Percentiles rank a stretch among this genome's conserved stretches.
Evolutionary conservation across 1,140 invertebrate species (phyloP).

Genomic region (Hylaeus anthracinus): DNA sequence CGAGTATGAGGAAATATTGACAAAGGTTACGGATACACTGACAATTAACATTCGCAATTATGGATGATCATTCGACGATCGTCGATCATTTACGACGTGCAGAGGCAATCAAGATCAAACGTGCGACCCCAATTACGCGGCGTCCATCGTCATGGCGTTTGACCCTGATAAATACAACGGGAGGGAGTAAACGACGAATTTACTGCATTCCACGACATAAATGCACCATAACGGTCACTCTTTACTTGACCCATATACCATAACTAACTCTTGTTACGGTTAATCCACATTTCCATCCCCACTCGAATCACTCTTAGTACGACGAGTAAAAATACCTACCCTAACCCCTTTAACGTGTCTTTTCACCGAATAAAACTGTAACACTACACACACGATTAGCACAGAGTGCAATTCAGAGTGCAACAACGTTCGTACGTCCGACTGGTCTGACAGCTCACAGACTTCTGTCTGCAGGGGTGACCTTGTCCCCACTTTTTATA

Average conservation of each 20-base stretch:
- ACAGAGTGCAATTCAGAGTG: too few relatives aligned
- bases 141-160: background rate
- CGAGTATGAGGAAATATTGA: background rate
- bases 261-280: background rate
- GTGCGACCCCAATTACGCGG: background rate
- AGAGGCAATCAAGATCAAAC: background rate
- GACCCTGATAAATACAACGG: background rate
- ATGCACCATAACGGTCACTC: background rate
- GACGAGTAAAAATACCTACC: background rate
- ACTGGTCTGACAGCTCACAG: slow-evolving; percentile 66
- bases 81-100: background rate
- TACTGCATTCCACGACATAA: background rate
- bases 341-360: slow-evolving; percentile 21
- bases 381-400: slow-evolving; percentile 4
- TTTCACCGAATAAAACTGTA: slow-evolving; percentile 9
- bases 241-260: background rate
- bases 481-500: slow-evolving; percentile 75
- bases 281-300: background rate
- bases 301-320: background rate
- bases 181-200: background rate
- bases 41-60: background rate
- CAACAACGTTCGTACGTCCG: slow-evolving; percentile 19
- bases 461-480: slow-evolving; percentile 73
- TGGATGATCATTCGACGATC: background rate
- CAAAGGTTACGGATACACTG: background rate